Evolutionary conservation across 2,113 vertebrate species (phyloP), one percentile per base, ranked within the genome.

Genomic region (Polypterus bichir): DNA sequence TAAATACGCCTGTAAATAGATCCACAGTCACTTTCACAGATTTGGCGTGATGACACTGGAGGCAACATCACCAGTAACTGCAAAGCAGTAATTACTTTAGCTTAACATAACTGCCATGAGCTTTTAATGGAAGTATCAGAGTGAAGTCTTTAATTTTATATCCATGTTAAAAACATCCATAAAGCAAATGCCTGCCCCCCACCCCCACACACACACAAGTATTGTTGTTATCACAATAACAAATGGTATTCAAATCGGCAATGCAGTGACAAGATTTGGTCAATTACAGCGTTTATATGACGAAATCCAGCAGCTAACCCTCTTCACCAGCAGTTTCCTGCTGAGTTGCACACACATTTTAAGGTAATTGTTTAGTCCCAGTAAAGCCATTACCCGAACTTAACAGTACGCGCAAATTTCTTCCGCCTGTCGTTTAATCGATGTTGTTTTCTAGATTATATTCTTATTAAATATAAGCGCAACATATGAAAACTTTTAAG

Each of bases 1-100:
- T 71, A 71, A 66, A 66, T 62, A 65, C 62, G 45, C 46, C 44
- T 56, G 62, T 47, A 63, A 64, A 66, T 54, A 7, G 48, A 58
- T 58, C 56, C 54, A 61, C 59, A 64, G 52, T 62, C 59, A 10
- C 56, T 45, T 62, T 64, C 68, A 62, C 62, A 63, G 62, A 61
- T 64, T 57, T 57, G 62, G 59, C 63, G 62, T 60, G 66, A 65
- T 68, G 72, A 64, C 54, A 47, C 27, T 58, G 3, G 56, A 44
- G 44, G 56, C 56, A 58, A 7, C 5, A 58, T 58, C 4, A 6
- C n/a, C 3, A 44, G 56, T 45, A 44, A 58, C 56, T 27, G 44
- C 56, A 45, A 58, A 58, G 5, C 11, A 46, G 3, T 58, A 4
- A 45, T 52, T 52, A 7, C 7, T 52, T 52, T 52, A 52, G 27